Percentiles rank a stretch among this genome's conserved stretches.
These are phyloP conservation scores for Mionectes olivaceus DNA, from an alignment of 2,797 vertebrate species.

Conservation along the genomic window DNA sequence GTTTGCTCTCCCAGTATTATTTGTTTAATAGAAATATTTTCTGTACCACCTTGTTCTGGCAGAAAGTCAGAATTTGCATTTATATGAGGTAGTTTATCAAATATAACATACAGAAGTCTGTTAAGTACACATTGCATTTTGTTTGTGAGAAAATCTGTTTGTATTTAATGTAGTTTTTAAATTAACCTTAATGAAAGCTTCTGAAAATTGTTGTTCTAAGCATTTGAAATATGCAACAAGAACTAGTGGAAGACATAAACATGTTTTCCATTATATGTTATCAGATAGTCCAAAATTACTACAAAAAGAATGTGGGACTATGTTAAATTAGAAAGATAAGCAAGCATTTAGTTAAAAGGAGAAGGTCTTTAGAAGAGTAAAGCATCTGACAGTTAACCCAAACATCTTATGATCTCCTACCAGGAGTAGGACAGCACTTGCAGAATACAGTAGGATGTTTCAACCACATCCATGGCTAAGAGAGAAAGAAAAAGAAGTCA, in stretches of 20 bases:
- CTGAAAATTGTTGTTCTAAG: constrained; percentile 89
- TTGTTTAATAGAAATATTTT: constrained; percentile 88
- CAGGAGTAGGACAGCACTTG: constrained; percentile 39
- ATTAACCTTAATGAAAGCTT: constrained; percentile 89
- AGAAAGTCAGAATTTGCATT: constrained; percentile 89
- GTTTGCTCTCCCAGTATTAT: constrained; percentile 84
- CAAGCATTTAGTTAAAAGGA: constrained; percentile 85
- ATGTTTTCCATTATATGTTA: constrained; percentile 89
- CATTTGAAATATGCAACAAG: constrained; percentile 86
- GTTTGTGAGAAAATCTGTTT: constrained; percentile 88
- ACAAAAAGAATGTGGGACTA: constrained; percentile 86
- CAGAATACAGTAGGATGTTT: constrained; percentile 22
- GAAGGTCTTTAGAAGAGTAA: constrained; percentile 82
- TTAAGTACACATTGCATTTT: constrained; percentile 88
- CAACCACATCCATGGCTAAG: background rate
- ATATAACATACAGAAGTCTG: constrained; percentile 87
- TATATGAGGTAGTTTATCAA: constrained; percentile 90
- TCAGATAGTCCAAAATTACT: constrained; percentile 88
- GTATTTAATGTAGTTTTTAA: constrained; percentile 88
- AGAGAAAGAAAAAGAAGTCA: constrained; percentile 35
- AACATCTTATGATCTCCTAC: constrained; percentile 76
- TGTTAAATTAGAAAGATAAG: constrained; percentile 87
- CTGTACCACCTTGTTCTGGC: constrained; percentile 86
- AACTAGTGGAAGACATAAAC: constrained; percentile 82
- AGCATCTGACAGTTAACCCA: constrained; percentile 77